Conservation (phyloP, 1,140 invertebrate species). For the Leptinotarsa texana region DNA sequence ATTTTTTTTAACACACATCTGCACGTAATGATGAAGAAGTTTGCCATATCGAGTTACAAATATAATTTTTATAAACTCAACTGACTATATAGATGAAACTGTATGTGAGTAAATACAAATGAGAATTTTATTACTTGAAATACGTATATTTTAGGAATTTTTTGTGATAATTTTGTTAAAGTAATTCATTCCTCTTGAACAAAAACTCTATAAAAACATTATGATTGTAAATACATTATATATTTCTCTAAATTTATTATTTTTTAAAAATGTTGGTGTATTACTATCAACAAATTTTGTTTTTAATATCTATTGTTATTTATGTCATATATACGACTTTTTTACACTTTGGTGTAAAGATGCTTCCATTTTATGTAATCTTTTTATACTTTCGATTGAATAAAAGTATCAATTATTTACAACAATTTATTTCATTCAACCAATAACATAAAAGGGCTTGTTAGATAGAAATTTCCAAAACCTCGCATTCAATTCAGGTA, state of each 20-base stretch:
- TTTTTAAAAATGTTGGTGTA: too few relatives aligned
- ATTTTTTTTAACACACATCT: too few relatives aligned
- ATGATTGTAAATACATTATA: constrained; percentile 9
- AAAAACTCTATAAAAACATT: background rate
- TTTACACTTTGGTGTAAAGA: constrained; percentile 36
- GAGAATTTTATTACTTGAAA: background rate
- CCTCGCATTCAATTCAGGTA: background rate
- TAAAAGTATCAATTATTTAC: constrained; percentile 36
- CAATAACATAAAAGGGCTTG: background rate
- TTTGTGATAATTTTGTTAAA: constrained; percentile 9
- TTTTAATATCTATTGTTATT: constrained; percentile 31
- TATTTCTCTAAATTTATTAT: constrained; percentile 15
- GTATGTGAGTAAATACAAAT: background rate
- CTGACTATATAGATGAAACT: too few relatives aligned
- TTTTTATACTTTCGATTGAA: constrained; percentile 40
- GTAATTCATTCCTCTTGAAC: background rate
- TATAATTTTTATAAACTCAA: too few relatives aligned
- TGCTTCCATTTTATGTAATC: constrained; percentile 42
- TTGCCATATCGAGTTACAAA: too few relatives aligned
- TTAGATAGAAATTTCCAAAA: background rate
- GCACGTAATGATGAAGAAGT: too few relatives aligned
- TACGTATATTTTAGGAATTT: constrained; percentile 6
- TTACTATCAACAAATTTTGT: background rate
- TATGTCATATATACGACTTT: constrained; percentile 27
- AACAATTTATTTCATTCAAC: background rate